Evolutionary conservation across 2,888 invertebrate species (phyloP).

Genomic region (Achlya flavicornis): DNA sequence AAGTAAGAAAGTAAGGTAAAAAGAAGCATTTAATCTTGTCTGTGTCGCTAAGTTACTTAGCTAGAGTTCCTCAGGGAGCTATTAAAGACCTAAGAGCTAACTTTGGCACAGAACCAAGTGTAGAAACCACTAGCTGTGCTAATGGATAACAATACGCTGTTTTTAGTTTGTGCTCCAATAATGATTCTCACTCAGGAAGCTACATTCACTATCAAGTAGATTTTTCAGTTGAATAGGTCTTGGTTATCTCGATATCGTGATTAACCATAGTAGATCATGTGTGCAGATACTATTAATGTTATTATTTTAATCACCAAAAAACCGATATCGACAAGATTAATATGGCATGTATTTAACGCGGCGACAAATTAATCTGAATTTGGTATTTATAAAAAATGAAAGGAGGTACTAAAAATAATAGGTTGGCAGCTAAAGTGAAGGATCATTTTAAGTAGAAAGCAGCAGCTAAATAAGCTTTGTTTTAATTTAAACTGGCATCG

Average conservation of each 20-base stretch:
- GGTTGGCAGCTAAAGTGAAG: too few species aligned
- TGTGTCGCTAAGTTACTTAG: slow-evolving; percentile 20
- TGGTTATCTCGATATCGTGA: neutral
- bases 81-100: slow-evolving; percentile 26
- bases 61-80: slow-evolving; percentile 32
- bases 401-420: too few species aligned
- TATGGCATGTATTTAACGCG: too few species aligned
- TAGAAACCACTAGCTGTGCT: slow-evolving; percentile 29
- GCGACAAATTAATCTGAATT: too few species aligned
- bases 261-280: neutral
- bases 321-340: too few species aligned
- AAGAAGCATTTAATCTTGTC: slow-evolving; percentile 19
- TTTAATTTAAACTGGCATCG: too few species aligned
- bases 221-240: neutral
- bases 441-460: too few species aligned
- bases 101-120: slow-evolving; percentile 27
- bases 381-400: too few species aligned
- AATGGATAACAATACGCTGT: slow-evolving; percentile 32
- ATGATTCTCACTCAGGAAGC: neutral
- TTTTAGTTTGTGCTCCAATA: slow-evolving; percentile 11
- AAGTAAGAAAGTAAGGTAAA: neutral
- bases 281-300: neutral
- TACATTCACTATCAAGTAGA: neutral
- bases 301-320: too few species aligned
- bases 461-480: too few species aligned